Evolutionary conservation across 2,797 vertebrate genomes (phyloP).

Genomic region (Toxotes lorentzi): DNA sequence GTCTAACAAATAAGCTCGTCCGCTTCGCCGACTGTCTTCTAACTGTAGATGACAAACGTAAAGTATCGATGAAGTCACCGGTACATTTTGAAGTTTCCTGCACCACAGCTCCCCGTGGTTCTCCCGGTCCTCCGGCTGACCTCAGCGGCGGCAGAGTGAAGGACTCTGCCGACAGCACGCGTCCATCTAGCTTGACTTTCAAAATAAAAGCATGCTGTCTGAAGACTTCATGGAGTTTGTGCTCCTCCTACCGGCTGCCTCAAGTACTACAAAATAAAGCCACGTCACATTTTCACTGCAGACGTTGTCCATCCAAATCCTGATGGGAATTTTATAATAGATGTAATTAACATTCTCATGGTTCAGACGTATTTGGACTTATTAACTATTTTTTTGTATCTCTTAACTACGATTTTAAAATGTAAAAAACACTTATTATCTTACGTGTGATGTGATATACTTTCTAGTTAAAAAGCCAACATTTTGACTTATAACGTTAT

Average conservation of each 20-base stretch:
- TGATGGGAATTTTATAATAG: background rate
- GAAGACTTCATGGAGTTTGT: background rate
- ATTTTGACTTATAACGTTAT: no score
- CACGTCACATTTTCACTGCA: background rate
- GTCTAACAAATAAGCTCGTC: background rate
- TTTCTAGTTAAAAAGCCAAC: no score
- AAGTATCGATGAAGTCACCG: background rate
- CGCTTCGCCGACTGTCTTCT: accelerated
- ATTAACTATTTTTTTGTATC: no score
- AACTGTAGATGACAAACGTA: accelerated
- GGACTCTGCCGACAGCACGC: constrained; percentile 43
- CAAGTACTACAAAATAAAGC: background rate
- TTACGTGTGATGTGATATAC: no score
- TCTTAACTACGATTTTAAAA: no score
- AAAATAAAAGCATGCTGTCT: constrained; percentile 62
- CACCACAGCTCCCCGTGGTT: background rate
- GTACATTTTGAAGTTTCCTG: background rate
- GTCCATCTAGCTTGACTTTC: constrained; percentile 36
- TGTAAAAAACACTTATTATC: no score
- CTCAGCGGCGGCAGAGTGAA: constrained; percentile 62
- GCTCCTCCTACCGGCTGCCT: constrained; percentile 3
- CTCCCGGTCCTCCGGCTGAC: constrained; percentile 49
- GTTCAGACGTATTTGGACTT: no score
- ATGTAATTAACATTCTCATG: no score
- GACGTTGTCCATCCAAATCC: background rate